These are phyloP conservation scores for Xiphophorus birchmanni DNA, from an alignment of 2,797 vertebrate species.

Conservation along the genomic window DNA sequence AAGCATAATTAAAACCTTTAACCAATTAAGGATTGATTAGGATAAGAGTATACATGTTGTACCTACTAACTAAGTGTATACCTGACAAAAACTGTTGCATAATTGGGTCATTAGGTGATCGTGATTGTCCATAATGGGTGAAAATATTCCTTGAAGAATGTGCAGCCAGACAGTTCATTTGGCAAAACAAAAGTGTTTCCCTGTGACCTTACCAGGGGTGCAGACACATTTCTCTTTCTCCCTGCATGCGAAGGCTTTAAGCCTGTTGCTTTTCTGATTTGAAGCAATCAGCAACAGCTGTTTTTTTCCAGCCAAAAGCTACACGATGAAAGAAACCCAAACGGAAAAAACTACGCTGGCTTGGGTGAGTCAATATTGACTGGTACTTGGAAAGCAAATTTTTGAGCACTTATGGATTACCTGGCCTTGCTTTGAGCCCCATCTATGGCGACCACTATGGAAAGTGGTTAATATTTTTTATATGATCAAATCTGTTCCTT, in stretches of 20 bases:
- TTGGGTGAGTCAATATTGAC: constrained; percentile 22
- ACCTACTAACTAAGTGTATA: not conserved
- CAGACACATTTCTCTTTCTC: constrained; percentile 22
- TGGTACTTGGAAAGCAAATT: constrained; percentile 28
- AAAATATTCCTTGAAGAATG: constrained; percentile 48
- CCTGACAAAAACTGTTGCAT: not conserved
- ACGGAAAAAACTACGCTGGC: constrained; percentile 30
- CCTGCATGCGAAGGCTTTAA: constrained; percentile 20
- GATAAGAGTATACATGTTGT: not conserved
- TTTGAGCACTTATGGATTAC: constrained; percentile 25
- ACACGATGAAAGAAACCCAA: constrained; percentile 46
- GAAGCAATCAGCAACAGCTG: constrained; percentile 35
- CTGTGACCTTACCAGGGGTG: constrained; percentile 38
- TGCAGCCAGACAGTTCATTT: constrained; percentile 26
- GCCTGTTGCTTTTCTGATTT: constrained; percentile 52
- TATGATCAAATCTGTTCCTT: constrained; percentile 5
- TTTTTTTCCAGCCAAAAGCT: constrained; percentile 38
- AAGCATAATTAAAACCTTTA: not conserved
- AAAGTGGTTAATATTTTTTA: not conserved
- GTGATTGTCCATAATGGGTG: constrained; percentile 13
- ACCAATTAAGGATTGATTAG: too few species aligned
- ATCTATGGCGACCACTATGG: not conserved
- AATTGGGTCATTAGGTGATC: constrained; percentile 26
- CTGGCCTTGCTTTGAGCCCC: constrained; percentile 4
- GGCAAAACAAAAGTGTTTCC: constrained; percentile 3